Percentiles rank a stretch among this genome's conserved stretches.
These are phyloP conservation scores for Neoitamus cyanurus DNA, from an alignment of 2,888 invertebrate genomes.

Conservation along the genomic window DNA sequence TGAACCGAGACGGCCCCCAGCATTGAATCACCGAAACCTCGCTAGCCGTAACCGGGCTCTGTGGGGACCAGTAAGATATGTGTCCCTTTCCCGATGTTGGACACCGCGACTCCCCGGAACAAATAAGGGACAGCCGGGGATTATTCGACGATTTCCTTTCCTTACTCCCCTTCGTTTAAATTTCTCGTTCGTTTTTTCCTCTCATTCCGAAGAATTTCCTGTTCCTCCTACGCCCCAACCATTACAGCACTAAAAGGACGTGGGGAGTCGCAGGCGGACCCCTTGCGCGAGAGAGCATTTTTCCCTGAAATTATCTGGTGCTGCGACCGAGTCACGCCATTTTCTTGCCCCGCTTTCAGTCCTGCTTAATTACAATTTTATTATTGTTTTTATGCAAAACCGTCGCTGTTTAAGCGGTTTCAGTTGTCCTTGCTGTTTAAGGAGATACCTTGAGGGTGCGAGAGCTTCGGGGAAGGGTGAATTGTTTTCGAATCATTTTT, in stretches of 20 bases:
- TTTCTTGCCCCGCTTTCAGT: slow-evolving; percentile 22
- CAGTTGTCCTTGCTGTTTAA: slow-evolving; percentile 2
- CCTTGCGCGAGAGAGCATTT: background rate
- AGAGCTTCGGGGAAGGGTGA: background rate
- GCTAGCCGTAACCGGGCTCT: background rate
- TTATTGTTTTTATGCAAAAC: slow-evolving; percentile 32
- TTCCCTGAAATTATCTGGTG: slow-evolving; percentile 29
- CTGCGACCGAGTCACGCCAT: slow-evolving; percentile 26
- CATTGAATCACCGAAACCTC: background rate
- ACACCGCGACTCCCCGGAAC: slow-evolving; percentile 11
- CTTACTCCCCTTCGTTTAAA: background rate
- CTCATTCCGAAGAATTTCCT: background rate
- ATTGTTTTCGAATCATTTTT: slow-evolving; percentile 1
- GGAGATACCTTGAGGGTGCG: background rate
- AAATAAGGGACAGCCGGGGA: slow-evolving; percentile 30
- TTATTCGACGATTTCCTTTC: slow-evolving; percentile 27
- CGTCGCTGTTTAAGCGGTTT: slow-evolving; percentile 14
- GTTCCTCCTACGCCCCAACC: slow-evolving; percentile 7
- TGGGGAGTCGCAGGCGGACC: background rate
- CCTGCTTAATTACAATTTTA: slow-evolving; percentile 20
- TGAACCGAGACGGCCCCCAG: background rate
- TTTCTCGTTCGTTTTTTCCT: slow-evolving; percentile 15
- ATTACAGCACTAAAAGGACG: background rate
- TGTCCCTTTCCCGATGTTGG: background rate
- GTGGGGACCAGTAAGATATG: background rate